Evolutionary conservation across 1,140 invertebrate species (phyloP).

Genomic region (Halesus radiatus): DNA sequence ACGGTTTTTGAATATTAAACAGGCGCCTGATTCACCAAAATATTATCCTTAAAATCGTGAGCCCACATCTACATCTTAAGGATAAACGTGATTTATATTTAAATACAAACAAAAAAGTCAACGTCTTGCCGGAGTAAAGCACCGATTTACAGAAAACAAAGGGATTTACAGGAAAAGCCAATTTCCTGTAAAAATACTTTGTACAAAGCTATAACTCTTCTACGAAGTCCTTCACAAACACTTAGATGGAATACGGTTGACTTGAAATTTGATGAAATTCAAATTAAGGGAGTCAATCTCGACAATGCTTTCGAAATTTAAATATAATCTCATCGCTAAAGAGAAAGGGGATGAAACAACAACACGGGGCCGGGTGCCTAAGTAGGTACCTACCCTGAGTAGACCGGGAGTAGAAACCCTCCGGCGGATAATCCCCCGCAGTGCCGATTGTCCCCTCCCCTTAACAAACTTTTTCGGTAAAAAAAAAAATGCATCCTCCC

Average conservation of each 20-base stretch:
- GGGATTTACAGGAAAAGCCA: no score
- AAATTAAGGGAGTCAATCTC: conserved; percentile 14
- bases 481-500: conserved; percentile 15
- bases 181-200: no score
- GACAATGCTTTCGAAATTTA: conserved; percentile 6
- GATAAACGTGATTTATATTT: no score
- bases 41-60: not conserved
- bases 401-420: no score
- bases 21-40: conserved; percentile 7
- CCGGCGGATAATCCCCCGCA: conserved; percentile 24
- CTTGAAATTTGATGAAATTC: not conserved
- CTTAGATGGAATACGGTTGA: no score
- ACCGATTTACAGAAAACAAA: no score
- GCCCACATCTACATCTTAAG: no score
- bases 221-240: no score
- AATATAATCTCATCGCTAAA: not conserved
- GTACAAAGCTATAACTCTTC: no score
- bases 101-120: no score
- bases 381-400: no score
- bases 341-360: conserved; percentile 20
- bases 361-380: not conserved
- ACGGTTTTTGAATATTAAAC: conserved; percentile 14
- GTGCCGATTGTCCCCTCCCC: conserved; percentile 10
- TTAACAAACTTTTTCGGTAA: conserved; percentile 11
- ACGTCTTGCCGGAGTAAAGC: no score